Evolutionary conservation across 2,888 invertebrate genomes (phyloP).

Genomic region (Vesta saturnalis): DNA sequence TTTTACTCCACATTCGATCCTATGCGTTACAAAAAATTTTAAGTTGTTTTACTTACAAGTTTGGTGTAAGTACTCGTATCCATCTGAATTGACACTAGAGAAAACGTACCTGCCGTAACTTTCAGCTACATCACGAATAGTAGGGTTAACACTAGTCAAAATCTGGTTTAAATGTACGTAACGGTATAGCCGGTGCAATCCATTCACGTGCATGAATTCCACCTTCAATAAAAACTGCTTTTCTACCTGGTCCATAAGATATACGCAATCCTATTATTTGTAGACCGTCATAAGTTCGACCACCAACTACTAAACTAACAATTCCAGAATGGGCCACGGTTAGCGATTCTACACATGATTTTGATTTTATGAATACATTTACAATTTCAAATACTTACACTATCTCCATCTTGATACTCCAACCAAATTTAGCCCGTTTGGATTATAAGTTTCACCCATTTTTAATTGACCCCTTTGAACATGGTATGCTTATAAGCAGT

Average conservation of each 20-base stretch:
- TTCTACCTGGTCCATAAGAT: constrained; percentile 63
- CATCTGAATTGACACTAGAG: constrained; percentile 80
- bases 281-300: constrained; percentile 68
- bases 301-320: constrained; percentile 65
- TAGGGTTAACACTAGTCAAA: constrained; percentile 68
- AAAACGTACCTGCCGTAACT: no score
- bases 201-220: constrained; percentile 61
- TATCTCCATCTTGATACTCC: no score
- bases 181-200: constrained; percentile 55
- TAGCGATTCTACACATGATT: constrained; percentile 69
- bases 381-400: no score
- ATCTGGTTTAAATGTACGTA: constrained; percentile 71
- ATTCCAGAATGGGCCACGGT: constrained; percentile 62
- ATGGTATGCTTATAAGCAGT: no score
- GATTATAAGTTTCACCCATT: no score
- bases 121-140: constrained; percentile 68
- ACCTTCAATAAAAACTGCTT: constrained; percentile 70
- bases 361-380: no score
- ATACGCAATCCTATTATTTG: constrained; percentile 67
- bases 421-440: no score
- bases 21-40: constrained; percentile 50
- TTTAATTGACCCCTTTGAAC: no score
- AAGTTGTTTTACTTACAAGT: constrained; percentile 34
- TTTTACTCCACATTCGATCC: constrained; percentile 77
- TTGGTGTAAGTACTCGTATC: constrained; percentile 75